Conservation (phyloP, 2,888 invertebrate genomes). For the Acrobasis consociella region DNA sequence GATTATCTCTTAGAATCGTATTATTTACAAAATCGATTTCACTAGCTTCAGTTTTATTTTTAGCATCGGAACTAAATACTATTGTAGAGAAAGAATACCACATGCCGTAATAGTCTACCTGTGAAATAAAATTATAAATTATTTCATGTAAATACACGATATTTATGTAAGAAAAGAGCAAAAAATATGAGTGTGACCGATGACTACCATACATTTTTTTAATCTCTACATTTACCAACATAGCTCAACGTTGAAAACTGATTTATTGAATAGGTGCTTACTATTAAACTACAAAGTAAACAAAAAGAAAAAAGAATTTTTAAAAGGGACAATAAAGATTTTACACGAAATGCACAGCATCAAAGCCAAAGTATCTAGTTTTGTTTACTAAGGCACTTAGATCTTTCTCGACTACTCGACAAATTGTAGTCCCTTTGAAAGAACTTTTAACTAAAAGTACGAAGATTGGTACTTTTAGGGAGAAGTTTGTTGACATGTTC, state of each 20-base stretch:
- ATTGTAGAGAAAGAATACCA: too few species aligned
- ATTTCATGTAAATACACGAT: too few species aligned
- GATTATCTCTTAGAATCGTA: not conserved
- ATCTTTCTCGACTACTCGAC: not conserved
- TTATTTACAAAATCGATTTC: not conserved
- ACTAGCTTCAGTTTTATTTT: not conserved
- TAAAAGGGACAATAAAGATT: not conserved
- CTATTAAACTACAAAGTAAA: too few species aligned
- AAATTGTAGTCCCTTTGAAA: not conserved
- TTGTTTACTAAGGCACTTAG: not conserved
- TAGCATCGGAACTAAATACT: too few species aligned
- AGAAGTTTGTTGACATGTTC: conserved; percentile 23
- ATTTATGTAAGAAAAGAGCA: too few species aligned
- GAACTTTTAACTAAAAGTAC: not conserved
- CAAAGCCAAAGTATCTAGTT: not conserved
- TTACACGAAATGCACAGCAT: conserved; percentile 1
- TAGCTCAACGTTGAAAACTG: too few species aligned
- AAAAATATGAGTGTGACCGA: too few species aligned
- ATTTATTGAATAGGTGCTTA: too few species aligned
- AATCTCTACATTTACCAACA: too few species aligned
- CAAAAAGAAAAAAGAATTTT: not conserved
- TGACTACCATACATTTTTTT: too few species aligned
- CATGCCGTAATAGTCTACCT: too few species aligned
- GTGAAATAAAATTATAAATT: too few species aligned
- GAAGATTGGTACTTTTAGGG: conserved; percentile 17